Evolutionary conservation across 2,797 vertebrate genomes (phyloP).

Genomic region (Remorina albescens): DNA sequence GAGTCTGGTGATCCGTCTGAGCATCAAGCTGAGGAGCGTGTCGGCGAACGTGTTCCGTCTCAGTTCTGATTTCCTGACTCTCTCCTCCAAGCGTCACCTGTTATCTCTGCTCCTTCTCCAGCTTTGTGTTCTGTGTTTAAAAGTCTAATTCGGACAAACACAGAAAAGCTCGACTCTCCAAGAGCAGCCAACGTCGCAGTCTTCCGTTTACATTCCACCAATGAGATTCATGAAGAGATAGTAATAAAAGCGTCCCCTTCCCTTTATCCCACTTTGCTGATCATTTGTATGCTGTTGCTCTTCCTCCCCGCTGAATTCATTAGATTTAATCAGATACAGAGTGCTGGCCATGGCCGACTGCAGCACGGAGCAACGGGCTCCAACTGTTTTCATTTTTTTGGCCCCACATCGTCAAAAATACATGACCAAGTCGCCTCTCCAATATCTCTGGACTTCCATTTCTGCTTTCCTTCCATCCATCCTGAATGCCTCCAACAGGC

Average conservation of each 20-base stretch:
- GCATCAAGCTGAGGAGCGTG: too few species aligned
- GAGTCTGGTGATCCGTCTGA: too few species aligned
- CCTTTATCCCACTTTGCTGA: constrained; percentile 24
- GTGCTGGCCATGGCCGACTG: constrained; percentile 38
- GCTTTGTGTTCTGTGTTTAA: constrained; percentile 44
- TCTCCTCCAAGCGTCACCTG: not conserved
- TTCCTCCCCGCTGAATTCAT: constrained; percentile 58
- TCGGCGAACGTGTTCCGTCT: not conserved
- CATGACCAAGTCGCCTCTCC: constrained; percentile 10
- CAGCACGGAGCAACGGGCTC: constrained; percentile 48
- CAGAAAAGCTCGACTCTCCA: constrained; percentile 29
- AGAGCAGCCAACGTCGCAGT: constrained; percentile 54
- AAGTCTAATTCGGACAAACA: constrained; percentile 73
- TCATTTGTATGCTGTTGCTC: constrained; percentile 64
- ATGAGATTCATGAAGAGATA: constrained; percentile 59
- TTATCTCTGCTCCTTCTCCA: constrained; percentile 38
- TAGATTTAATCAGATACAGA: constrained; percentile 74
- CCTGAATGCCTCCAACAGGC: not conserved
- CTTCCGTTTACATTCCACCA: constrained; percentile 56
- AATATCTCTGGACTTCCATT: constrained; percentile 15
- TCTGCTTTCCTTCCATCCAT: constrained; percentile 1
- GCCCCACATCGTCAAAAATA: constrained; percentile 23
- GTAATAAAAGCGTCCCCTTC: constrained; percentile 30
- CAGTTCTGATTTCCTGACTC: not conserved
- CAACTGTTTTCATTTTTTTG: constrained; percentile 34